phyloP scores from a whole-genome alignment of 1,140 invertebrate species.

The Aleiodes sp. region DNA sequence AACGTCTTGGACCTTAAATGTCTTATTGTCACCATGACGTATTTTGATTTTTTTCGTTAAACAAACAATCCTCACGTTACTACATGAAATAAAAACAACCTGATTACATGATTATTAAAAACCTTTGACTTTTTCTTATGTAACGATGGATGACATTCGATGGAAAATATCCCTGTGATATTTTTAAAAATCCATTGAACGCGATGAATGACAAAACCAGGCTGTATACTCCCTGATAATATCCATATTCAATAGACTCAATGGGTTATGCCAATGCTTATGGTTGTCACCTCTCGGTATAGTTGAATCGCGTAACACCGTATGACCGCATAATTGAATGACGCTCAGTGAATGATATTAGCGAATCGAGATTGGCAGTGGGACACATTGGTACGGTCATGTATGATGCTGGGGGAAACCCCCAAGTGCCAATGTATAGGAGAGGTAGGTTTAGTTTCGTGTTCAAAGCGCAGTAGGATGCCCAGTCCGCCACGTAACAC shows the following conservation, averaged over 20 bases:
- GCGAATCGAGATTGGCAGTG: conserved; percentile 49
- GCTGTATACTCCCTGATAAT: conserved; percentile 45
- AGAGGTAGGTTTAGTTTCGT: neutral
- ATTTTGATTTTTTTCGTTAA: too few relatives aligned
- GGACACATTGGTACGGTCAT: conserved; percentile 40
- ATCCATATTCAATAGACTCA: conserved; percentile 49
- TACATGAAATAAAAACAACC: too few relatives aligned
- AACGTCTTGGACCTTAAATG: too few relatives aligned
- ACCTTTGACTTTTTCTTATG: too few relatives aligned
- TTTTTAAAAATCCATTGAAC: conserved; percentile 18
- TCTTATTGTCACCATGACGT: too few relatives aligned
- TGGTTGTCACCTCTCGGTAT: conserved; percentile 13
- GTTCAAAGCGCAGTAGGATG: conserved; percentile 22
- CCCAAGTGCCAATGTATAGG: neutral
- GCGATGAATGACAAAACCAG: conserved; percentile 40
- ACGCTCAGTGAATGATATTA: conserved; percentile 55
- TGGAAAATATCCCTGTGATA: neutral
- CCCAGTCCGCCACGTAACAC: neutral
- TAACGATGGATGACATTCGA: too few relatives aligned
- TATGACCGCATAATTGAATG: conserved; percentile 53
- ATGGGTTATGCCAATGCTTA: conserved; percentile 43
- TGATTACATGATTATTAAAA: too few relatives aligned
- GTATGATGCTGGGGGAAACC: conserved; percentile 6
- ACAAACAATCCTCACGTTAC: too few relatives aligned
- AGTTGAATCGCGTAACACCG: conserved; percentile 35